Base-by-base conservation (phyloP, 2,888 invertebrate species). In the Apodemia hepburni region DNA sequence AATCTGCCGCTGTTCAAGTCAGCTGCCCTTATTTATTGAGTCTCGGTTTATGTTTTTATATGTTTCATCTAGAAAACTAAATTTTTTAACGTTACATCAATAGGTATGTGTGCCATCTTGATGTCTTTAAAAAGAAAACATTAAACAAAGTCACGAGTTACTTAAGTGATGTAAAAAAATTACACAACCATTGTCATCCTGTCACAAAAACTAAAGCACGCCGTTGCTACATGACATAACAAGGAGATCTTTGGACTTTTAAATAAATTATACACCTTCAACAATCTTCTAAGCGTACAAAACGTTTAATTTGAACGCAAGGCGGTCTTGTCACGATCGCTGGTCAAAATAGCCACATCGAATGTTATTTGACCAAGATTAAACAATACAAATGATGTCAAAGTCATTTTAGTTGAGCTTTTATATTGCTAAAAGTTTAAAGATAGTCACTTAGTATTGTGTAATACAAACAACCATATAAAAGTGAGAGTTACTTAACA, bases 281-380 rank as follows among this genome's bases (percentile, higher is more conserved):
- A 54, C 54, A 22, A 12, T 27, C 22, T 27, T 22, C 27, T 27
- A 54, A 11, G 54, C 54, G 27, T 54, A 27, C 27, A n/a, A 54
- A 54, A 54, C 27, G 27, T 27, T 54, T 54, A 54, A 27, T 54
- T 54, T 54, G 27, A 6, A 54, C 22, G 54, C 54, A 54, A 54
- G 54, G 54, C 27, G 54, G 54, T 54, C 54, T 54, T 54, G 54
- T 54, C 54, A 54, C 54, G 54, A 54, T 54, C 27, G 15, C 54
- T 15, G 27, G 27, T 54, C 54, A 54, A 54, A 54, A 54, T 27
- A 54, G 27, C 54, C 54, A 51, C 49, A 54, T 54, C 54, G 54
- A 54, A 54, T 54, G 22, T 9, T 54, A 27, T 54, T 54, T 54
- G 27, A 54, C 54, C 27, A 54, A 54, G 22, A 54, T 54, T 54